A percentile compares a stretch with the other conserved stretches of the same genome.
Evolutionary conservation across 2,797 vertebrate genomes (phyloP).

Genomic region (Gallinago solitaria): DNA sequence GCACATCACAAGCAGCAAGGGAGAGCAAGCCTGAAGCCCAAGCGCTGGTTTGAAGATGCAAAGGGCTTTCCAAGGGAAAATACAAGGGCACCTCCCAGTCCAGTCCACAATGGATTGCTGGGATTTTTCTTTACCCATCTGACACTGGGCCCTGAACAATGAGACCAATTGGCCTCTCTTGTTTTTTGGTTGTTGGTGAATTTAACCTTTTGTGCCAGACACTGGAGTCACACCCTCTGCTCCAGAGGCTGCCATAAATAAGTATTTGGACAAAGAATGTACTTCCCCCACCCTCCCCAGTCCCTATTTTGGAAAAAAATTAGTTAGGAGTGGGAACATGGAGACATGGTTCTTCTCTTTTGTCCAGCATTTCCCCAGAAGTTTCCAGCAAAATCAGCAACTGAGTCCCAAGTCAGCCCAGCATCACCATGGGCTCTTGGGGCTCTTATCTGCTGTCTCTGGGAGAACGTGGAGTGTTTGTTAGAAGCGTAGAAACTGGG

Average conservation of each 20-base stretch:
- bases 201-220: neutral
- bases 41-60: accelerated
- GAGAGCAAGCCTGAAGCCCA: neutral
- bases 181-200: neutral
- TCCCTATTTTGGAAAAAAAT: neutral
- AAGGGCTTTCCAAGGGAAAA: neutral
- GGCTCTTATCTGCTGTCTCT: neutral
- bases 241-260: neutral
- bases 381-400: neutral
- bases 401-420: neutral
- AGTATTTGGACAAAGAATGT: neutral
- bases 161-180: neutral
- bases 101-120: neutral
- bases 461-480: neutral
- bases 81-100: neutral
- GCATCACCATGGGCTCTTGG: neutral
- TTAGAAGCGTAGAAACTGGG: neutral
- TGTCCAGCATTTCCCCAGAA: neutral
- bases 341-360: neutral
- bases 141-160: neutral
- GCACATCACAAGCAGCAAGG: neutral
- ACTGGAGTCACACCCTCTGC: neutral
- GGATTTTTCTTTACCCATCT: neutral
- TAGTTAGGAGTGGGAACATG: neutral
- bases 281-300: neutral